Evolutionary conservation across 1,140 invertebrate genomes (phyloP), one percentile per base, ranked within the genome.

Genomic region (Drosophila melanica): DNA sequence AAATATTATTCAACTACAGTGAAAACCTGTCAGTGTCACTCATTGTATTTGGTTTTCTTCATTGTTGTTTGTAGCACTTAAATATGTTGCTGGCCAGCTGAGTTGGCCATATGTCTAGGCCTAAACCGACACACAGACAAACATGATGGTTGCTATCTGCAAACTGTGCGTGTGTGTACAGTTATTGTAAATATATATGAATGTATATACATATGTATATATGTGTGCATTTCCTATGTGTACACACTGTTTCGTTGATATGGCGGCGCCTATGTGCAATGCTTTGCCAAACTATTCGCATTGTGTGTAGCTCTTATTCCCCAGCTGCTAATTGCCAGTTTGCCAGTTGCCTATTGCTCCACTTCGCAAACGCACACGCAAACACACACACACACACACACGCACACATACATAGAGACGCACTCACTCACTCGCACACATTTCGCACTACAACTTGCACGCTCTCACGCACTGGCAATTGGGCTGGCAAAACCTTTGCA

Each of bases 11-110:
- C 37, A 65, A 51, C 12, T 65, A 57, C 58, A 74, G 50, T 53
- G 67, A 71, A 76, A 76, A 73, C 53, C 67, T 76, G 73, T 76
- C 73, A 76, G 60, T 60, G 72, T 65, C 66, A 68, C 42, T 75
- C 65, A 47, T 14, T 55, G 65, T 63, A 76, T 53, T 39, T 27
- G 47, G 48, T 60, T 69, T 63, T 63, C 14, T 68, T 5, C 37
- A 55, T 63, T 75, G 55, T 42, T 47, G 20, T 53, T 53, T 16
- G 45, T 16, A 35, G 44, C 35, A 55, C 59, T 55, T 39, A 51
- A 48, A 18, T 64, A 35, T 33, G 39, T 59, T 72, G 44, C 48
- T 54, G 37, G 62, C 20, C 37, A 57, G 39, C 27, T 42, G 41
- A 54, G 67, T 57, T 58, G 48, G 50, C 60, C 66, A 50, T 50